Percentiles rank a stretch among this genome's conserved stretches.
Conservation (phyloP, 2,113 vertebrate genomes). For the Dromaius novaehollandiae region DNA sequence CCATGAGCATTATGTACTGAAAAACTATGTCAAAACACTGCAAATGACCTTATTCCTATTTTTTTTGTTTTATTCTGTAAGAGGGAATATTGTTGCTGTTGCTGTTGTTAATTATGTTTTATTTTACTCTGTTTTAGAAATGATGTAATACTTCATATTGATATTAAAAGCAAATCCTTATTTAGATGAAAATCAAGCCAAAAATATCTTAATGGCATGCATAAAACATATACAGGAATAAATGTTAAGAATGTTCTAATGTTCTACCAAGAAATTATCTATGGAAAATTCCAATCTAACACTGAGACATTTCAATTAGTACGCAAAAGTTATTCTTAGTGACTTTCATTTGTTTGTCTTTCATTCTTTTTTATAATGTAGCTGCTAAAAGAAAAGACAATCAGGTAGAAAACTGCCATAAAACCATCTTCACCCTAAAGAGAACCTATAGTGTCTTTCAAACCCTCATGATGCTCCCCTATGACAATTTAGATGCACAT, state of each 20-base stretch:
- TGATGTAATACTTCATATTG: background rate
- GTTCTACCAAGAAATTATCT: background rate
- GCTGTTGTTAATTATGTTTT: background rate
- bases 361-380: background rate
- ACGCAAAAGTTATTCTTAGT: background rate
- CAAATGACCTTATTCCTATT: background rate
- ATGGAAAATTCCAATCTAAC: background rate
- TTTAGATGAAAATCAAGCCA: background rate
- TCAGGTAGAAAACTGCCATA: background rate
- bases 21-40: background rate
- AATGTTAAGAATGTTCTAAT: background rate
- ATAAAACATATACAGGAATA: background rate
- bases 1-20: background rate
- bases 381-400: background rate
- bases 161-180: background rate
- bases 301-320: background rate
- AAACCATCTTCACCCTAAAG: background rate
- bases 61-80: background rate
- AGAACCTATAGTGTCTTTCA: background rate
- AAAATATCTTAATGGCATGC: background rate
- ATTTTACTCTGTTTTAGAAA: background rate
- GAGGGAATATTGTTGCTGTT: background rate
- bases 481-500: background rate
- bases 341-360: background rate
- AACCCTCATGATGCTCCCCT: background rate